phyloP scores from a whole-genome alignment of 1,140 invertebrate genomes.

The Diprion similis region DNA sequence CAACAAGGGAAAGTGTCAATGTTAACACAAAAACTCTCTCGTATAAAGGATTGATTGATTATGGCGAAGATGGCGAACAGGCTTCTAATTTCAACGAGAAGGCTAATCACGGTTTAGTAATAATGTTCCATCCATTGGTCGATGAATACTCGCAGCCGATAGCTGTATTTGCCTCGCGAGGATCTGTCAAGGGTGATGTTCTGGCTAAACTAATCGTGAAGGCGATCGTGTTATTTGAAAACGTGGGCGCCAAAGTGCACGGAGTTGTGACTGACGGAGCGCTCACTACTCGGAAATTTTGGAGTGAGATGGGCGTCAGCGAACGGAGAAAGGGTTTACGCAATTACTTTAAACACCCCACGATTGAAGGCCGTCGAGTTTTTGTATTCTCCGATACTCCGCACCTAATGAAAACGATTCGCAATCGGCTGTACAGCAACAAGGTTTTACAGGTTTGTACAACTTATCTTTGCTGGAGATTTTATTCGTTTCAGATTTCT shows the following conservation, averaged over 20 bases:
- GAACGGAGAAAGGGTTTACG: slow-evolving; percentile 21
- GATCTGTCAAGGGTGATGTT: slow-evolving; percentile 23
- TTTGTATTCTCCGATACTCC: slow-evolving; percentile 35
- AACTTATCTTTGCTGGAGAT: slow-evolving; percentile 18
- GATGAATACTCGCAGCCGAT: slow-evolving; percentile 27
- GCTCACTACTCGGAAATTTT: slow-evolving; percentile 32
- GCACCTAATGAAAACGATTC: slow-evolving; percentile 35
- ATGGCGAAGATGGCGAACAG: slow-evolving; percentile 20
- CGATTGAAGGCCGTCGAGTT: slow-evolving; percentile 23
- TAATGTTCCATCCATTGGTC: slow-evolving; percentile 27
- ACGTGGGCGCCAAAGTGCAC: slow-evolving; percentile 29
- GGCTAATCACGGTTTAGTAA: slow-evolving; percentile 33
- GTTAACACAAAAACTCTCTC: slow-evolving; percentile 22
- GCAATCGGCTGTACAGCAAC: slow-evolving; percentile 30
- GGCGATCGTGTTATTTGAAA: slow-evolving; percentile 32
- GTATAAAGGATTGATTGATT: slow-evolving; percentile 27
- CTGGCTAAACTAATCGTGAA: slow-evolving; percentile 34
- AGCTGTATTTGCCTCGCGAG: slow-evolving; percentile 29
- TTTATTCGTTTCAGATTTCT: slow-evolving; percentile 10
- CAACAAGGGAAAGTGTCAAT: slow-evolving; percentile 26
- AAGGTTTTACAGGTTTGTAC: slow-evolving; percentile 21
- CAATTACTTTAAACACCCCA: slow-evolving; percentile 33
- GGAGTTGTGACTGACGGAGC: slow-evolving; percentile 34
- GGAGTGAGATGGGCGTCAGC: slow-evolving; percentile 27
- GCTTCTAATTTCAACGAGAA: slow-evolving; percentile 16